phyloP scores from a whole-genome alignment of 1,140 invertebrate species.

The Dermatophagoides farinae region DNA sequence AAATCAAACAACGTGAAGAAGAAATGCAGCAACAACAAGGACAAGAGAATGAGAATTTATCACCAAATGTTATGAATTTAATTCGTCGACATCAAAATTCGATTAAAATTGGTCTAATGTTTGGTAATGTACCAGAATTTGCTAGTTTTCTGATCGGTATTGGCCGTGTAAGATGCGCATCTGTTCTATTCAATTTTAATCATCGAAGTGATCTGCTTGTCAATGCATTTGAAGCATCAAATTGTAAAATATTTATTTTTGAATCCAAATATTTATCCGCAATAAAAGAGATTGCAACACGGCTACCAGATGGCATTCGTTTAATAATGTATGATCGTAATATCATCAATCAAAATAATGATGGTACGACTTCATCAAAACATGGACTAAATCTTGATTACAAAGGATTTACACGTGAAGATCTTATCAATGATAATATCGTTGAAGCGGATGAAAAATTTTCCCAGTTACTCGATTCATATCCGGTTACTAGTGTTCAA shows the following conservation, averaged over 20 bases:
- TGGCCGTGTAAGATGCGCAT: slow-evolving; percentile 21
- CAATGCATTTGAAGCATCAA: slow-evolving; percentile 21
- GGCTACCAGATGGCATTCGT: neutral
- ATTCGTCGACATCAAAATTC: too few species aligned
- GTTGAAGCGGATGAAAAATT: neutral
- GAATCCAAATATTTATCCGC: slow-evolving; percentile 5
- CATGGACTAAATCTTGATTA: neutral
- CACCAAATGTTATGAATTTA: too few species aligned
- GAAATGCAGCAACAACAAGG: slow-evolving; percentile 33
- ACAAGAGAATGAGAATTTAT: too few species aligned
- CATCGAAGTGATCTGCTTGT: slow-evolving; percentile 18
- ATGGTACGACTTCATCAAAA: too few species aligned
- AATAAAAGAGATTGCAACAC: neutral
- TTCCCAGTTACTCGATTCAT: neutral
- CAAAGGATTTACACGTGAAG: neutral
- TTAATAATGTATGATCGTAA: neutral
- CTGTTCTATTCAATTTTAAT: slow-evolving; percentile 23
- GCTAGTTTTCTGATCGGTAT: slow-evolving; percentile 68
- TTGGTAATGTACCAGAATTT: slow-evolving; percentile 63
- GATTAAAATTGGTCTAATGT: slow-evolving; percentile 44
- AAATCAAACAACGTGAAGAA: too few species aligned
- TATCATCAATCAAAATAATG: neutral
- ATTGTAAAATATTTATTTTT: slow-evolving; percentile 21
- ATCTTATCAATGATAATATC: neutral
- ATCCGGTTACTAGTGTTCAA: neutral